Conservation (phyloP, 2,888 invertebrate genomes). For the Macrostomum cliftonense region DNA sequence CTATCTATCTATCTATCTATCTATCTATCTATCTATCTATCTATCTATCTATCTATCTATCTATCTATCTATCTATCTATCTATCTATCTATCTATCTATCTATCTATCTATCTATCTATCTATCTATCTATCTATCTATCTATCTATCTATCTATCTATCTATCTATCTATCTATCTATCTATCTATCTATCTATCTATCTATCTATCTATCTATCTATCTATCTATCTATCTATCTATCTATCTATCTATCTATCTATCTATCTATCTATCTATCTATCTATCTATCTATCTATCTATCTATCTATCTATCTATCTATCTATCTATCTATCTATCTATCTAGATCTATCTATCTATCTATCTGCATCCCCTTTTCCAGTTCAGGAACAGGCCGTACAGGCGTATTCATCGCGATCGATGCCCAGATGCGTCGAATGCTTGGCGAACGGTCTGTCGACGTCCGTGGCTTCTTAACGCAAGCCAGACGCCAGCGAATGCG, state of each 20-base stretch:
- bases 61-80: conserved; percentile 15
- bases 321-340: conserved; percentile 12
- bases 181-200: conserved; percentile 14
- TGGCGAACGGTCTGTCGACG: conserved; percentile 63
- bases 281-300: conserved; percentile 16
- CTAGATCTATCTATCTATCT: too few relatives aligned
- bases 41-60: too few relatives aligned
- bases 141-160: conserved; percentile 15
- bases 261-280: too few relatives aligned
- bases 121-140: too few relatives aligned
- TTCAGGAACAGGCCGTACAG: conserved; percentile 84
- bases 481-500: conserved; percentile 85
- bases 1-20: conserved; percentile 14
- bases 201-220: conserved; percentile 13
- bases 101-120: conserved; percentile 15
- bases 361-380: conserved; percentile 39
- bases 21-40: conserved; percentile 13
- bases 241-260: conserved; percentile 15
- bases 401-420: conserved; percentile 84
- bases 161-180: too few relatives aligned
- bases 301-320: too few relatives aligned
- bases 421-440: conserved; percentile 79
- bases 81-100: too few relatives aligned
- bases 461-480: conserved; percentile 76
- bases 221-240: too few relatives aligned